These are phyloP conservation scores for Decapterus maruadsi DNA, from an alignment of 2,797 vertebrate genomes.

Conservation along the genomic window DNA sequence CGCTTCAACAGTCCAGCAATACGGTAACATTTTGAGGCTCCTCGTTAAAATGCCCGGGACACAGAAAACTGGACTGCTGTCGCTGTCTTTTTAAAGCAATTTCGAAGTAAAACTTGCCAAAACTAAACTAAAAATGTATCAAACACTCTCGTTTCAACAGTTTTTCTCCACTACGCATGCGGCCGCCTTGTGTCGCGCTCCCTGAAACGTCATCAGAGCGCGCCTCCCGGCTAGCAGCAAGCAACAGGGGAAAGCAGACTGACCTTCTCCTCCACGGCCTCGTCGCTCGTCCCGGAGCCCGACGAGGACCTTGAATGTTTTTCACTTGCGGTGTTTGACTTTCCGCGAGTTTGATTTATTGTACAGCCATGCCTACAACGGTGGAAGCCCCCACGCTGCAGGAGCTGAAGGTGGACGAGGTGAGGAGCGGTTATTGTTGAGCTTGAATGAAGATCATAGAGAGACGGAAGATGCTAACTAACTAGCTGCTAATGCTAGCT, in stretches of 20 bases:
- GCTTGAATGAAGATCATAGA: not conserved
- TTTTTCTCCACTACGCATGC: conserved; percentile 12
- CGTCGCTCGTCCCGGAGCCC: conserved; percentile 71
- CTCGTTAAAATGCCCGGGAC: fast-evolving
- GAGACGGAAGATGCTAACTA: conserved; percentile 41
- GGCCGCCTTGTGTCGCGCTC: not conserved
- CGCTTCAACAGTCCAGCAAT: not conserved
- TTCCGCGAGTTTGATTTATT: conserved; percentile 16
- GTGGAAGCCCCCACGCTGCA: conserved; percentile 86
- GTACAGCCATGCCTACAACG: conserved; percentile 85
- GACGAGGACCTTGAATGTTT: conserved; percentile 77
- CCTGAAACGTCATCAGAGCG: conserved; percentile 53
- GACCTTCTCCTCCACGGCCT: conserved; percentile 83
- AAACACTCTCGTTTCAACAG: no score
- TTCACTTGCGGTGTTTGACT: conserved; percentile 27
- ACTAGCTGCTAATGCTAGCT: conserved; percentile 53
- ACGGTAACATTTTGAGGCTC: fast-evolving
- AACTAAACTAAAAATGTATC: not conserved
- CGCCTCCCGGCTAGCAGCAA: conserved; percentile 61
- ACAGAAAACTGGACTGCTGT: fast-evolving
- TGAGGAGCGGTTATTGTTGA: conserved; percentile 72
- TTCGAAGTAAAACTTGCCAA: fast-evolving
- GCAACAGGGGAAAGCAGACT: conserved; percentile 64
- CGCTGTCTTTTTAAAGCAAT: not conserved
- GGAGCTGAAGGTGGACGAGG: conserved; percentile 92